phyloP scores from a whole-genome alignment of 2,888 invertebrate genomes.

The Apotomis betuletana region DNA sequence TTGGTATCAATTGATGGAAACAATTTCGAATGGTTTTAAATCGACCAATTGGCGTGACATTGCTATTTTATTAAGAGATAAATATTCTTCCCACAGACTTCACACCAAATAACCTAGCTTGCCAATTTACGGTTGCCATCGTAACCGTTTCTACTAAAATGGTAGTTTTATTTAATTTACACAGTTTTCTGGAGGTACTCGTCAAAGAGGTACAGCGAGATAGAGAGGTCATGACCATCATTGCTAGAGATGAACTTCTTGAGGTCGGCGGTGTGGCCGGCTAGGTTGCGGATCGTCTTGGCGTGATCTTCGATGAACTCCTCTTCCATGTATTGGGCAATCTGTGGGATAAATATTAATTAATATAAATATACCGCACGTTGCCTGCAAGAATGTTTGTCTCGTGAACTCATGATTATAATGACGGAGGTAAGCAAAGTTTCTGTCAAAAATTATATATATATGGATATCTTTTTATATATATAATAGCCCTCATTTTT shows the following conservation, averaged over 20 bases:
- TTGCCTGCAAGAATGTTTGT: background rate
- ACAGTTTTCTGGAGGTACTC: conserved; percentile 82
- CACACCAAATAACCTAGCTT: conserved; percentile 6
- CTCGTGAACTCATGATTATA: background rate
- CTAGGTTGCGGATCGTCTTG: conserved; percentile 86
- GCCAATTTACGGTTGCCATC: conserved; percentile 44
- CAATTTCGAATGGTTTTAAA: too few relatives aligned
- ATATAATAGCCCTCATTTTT: too few relatives aligned
- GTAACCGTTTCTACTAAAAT: conserved; percentile 49
- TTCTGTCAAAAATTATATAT: too few relatives aligned
- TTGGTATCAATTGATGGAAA: background rate
- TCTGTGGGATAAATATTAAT: conserved; percentile 59
- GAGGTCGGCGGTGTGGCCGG: conserved; percentile 90
- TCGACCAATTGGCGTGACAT: too few relatives aligned
- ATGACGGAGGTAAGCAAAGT: too few relatives aligned
- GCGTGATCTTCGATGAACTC: conserved; percentile 89
- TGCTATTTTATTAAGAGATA: too few relatives aligned
- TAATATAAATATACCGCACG: background rate
- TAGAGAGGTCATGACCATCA: conserved; percentile 82
- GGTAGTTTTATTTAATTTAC: conserved; percentile 44
- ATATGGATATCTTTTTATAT: too few relatives aligned
- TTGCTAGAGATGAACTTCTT: conserved; percentile 84
- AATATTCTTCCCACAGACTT: background rate
- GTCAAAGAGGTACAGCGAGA: conserved; percentile 90
- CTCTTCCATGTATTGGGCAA: conserved; percentile 90